Base-by-base conservation (phyloP, 2,888 invertebrate species). In the Agrochola lota region DNA sequence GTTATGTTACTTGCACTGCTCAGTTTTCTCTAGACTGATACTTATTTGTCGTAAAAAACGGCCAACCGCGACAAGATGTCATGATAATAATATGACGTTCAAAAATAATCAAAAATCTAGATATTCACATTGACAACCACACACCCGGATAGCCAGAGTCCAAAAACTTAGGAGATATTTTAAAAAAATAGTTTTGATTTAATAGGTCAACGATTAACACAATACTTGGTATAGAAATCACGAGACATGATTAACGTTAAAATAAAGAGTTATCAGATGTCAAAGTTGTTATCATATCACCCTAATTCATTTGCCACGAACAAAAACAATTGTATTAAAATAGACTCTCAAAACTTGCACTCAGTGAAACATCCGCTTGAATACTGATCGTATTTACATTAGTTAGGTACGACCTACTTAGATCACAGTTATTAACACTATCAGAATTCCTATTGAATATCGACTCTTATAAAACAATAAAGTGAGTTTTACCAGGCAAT, bases 321-420 rank as follows among this genome's bases (percentile, higher is more conserved):
- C 8, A 40, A 52, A 40, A 62, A 35, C 46, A 26, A 62, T 59
- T 23, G 4, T 15, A n/a, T 12, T 35, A 9, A 20, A 23, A 64
- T 23, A 26, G 2, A 46, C 17, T 43, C 75, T 73, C 43, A 64
- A 57, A 62, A 70, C 74, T 67, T 0, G 62, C 78, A 55, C 74
- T 73, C 55, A 12, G 55, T 52, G 9, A 35, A 49, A 43, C 63
- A 60, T 60, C 11, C n/a, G 60, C 43, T 60, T 52, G 62, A 78
- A 78, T 66, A 84, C 84, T 85, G 72, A 81, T 63, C 64, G 30
- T 71, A 63, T 23, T 6, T 35, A 64, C n/a, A 17, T 71, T 46
- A 23, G 20, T 60, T 72, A 55, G 0, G 4, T 35, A 49, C 17
- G 35, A 89, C 93, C 89, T 85, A 94, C 93, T 79, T 80, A 92